These are phyloP conservation scores for Diprion similis DNA, from an alignment of 1,140 invertebrate genomes.

Conservation along the genomic window DNA sequence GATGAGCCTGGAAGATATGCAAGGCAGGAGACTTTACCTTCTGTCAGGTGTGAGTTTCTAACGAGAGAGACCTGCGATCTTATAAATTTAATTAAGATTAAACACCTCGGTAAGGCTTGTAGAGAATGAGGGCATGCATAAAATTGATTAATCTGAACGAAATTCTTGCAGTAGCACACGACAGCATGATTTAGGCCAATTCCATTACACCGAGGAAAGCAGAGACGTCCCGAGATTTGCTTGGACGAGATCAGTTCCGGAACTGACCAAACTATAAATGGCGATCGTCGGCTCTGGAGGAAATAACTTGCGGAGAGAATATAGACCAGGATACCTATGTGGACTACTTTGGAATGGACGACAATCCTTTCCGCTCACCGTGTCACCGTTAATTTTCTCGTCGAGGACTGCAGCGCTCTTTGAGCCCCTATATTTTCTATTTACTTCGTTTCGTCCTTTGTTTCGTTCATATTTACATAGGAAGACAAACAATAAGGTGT, in stretches of 20 bases:
- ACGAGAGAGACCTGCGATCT: not conserved
- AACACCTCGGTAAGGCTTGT: not conserved
- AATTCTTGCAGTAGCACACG: not conserved
- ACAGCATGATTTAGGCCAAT: not conserved
- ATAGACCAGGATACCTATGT: too few species aligned
- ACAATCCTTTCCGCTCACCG: too few species aligned
- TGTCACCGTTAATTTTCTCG: too few species aligned
- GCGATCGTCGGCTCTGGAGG: too few species aligned
- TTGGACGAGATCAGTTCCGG: too few species aligned
- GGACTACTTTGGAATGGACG: too few species aligned
- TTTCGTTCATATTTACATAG: not conserved
- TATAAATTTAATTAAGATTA: not conserved
- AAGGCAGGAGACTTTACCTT: not conserved
- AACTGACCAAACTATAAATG: too few species aligned
- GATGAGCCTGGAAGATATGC: not conserved
- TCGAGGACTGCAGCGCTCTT: too few species aligned
- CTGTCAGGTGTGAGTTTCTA: not conserved
- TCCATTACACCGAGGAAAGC: too few species aligned
- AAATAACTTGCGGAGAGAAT: too few species aligned
- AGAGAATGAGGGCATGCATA: not conserved
- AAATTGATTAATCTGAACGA: not conserved
- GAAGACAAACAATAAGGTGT: not conserved
- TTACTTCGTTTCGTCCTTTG: not conserved
- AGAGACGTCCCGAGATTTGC: too few species aligned
- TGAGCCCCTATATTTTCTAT: slow-evolving; percentile 1